Evolutionary conservation across 2,113 vertebrate species (phyloP), one percentile per base, ranked within the genome.

Genomic region (Ifrita kowaldi): DNA sequence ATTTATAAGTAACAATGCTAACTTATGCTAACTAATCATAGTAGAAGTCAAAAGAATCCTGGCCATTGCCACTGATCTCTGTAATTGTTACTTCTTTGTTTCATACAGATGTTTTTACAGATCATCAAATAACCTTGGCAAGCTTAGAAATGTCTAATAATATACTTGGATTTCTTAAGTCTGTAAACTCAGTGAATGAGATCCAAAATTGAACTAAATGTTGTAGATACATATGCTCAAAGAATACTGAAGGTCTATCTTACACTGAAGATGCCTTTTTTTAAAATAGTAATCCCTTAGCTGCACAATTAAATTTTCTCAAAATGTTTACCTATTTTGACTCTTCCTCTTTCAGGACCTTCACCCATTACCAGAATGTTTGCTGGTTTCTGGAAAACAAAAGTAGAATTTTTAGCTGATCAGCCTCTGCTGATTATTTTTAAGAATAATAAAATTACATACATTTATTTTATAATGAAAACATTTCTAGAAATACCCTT

Each of bases 321-420:
- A 35, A 84, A 83, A 87, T 21, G 2, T 62, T 96, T 98, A 98
- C 99, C 99, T 97, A 99, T 99, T 98, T 99, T 99, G 95, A 99
- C 99, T 98, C 99, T 98, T 97, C 99, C 99, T 96, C 99, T 98
- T 96, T 99, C 99, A 37, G 98, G 98, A 91, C 99, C 99, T 98
- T 99, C 99, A 94, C 99, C 99, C 99, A 99, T 99, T 97, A 99
- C 99, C 98, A 99, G 97, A 98, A 99, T 99, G 97, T 99, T 99
- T 98, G 99, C 99, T 98, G 99, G 99, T 98, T 99, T 99, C 99
- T 99, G 98, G 62, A 98, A 98, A 97, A 98, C 50, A 98, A 96
- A 97, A 95, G n/a, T 77, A 97, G 87, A 95, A 69, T 86, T 96
- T 89, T 97, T 89, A 97, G 88, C 56, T 97, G 89, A 95, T 59